Base-by-base conservation (phyloP, 2,888 invertebrate genomes). In the Tetragonula carbonaria region DNA sequence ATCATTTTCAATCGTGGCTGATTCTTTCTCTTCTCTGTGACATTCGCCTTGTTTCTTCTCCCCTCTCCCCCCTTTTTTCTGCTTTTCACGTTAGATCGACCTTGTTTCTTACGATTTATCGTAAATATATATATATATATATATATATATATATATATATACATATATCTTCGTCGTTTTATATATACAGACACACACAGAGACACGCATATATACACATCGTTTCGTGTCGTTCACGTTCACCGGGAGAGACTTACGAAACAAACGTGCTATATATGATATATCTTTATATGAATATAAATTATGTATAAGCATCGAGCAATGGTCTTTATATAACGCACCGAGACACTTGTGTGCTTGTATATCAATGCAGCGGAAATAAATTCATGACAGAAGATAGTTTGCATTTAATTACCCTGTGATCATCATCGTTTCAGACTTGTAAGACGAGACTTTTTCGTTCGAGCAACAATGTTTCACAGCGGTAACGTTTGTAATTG, bases 321-420 rank as follows among this genome's bases (percentile, higher is more conserved):
- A 87, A 80, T 75, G 79, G 74, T 87, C 81, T 82, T 90, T 88
- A 91, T 88, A 91, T 90, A 88, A 92, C 71, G 87, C 90, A 92
- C 86, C 76, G 80, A 87, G 71, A 85, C 85, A 86, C 86, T 87
- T 87, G 87, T 90, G 91, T 92, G 92, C 92, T 93, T 93, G 93
- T 93, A 93, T 93, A 93, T 83, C 83, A 90, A 87, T 89, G 82
- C 92, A 90, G 88, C 90, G 87, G 78, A 82, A 93, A 93, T 93
- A 93, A 93, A 93, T 90, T 89, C 86, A 87, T 92, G 85, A 91
- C 80, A 88, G 90, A 87, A 90, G 84, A 87, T 45, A 75, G 77
- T 80, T 79, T 88, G 89, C 86, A 90, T 87, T 90, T 90, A 80
- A 90, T 92, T 91, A 89, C 86, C 87, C 86, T 82, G 62, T 71